Evolutionary conservation across 2,113 vertebrate species (phyloP).

Genomic region (Gymnobelideus leadbeateri): DNA sequence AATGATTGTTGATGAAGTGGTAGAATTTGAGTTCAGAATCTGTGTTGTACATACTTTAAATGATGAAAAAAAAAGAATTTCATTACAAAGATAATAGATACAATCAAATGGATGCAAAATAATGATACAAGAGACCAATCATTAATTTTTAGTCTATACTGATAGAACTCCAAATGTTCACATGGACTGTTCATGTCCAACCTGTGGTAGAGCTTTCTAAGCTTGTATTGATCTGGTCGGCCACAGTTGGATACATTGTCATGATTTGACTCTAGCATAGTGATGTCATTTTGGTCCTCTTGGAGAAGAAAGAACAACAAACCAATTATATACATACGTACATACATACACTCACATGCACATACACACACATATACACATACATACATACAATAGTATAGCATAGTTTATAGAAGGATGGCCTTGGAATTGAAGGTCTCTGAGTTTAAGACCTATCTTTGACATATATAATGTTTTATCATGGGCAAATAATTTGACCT

Average conservation of each 20-base stretch:
- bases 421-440: not conserved
- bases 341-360: too few species aligned
- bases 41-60: constrained; percentile 65
- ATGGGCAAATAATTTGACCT: not conserved
- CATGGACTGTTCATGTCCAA: too few species aligned
- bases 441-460: not conserved
- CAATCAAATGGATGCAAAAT: constrained; percentile 58
- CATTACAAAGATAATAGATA: constrained; percentile 57
- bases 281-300: too few species aligned
- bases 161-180: too few species aligned
- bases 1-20: constrained; percentile 5
- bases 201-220: too few species aligned
- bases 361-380: too few species aligned
- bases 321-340: too few species aligned
- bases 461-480: not conserved
- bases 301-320: too few species aligned
- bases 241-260: too few species aligned
- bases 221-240: too few species aligned
- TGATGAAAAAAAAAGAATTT: constrained; percentile 67
- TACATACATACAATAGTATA: not conserved
- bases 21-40: constrained; percentile 63
- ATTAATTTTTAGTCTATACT: constrained; percentile 47
- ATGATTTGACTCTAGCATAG: too few species aligned
- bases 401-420: not conserved
- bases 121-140: constrained; percentile 21